These are phyloP conservation scores for Pollenia labialis DNA, from an alignment of 2,888 invertebrate genomes.

Conservation along the genomic window DNA sequence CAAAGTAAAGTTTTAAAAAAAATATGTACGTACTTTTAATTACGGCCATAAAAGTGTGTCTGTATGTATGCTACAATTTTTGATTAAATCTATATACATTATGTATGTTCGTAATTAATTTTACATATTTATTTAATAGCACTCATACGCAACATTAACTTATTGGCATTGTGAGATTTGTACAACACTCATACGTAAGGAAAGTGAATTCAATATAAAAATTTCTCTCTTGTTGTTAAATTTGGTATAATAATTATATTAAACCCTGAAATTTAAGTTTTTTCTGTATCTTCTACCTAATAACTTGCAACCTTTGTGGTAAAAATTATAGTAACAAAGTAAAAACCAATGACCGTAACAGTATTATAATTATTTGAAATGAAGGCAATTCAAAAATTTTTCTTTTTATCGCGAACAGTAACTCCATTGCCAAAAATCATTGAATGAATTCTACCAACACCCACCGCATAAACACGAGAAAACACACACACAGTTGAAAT, in stretches of 20 bases:
- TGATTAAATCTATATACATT: too few relatives aligned
- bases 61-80: too few relatives aligned
- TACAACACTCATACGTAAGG: conserved; percentile 24
- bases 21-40: too few relatives aligned
- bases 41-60: too few relatives aligned
- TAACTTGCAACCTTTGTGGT: conserved; percentile 37
- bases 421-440: conserved; percentile 6
- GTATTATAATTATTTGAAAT: not conserved
- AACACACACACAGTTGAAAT: not conserved
- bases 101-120: not conserved
- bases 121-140: not conserved
- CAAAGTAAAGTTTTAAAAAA: not conserved
- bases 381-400: not conserved
- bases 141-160: conserved; percentile 37
- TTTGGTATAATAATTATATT: not conserved
- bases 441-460: not conserved
- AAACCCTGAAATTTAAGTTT: conserved; percentile 1
- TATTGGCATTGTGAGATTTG: not conserved
- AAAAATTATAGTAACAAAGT: not conserved
- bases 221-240: too few relatives aligned
- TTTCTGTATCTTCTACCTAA: not conserved
- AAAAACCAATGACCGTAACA: conserved; percentile 35
- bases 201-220: too few relatives aligned
- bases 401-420: not conserved
- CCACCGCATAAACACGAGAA: not conserved